Conservation (phyloP, 2,797 vertebrate genomes). For the Bovichtus variegatus region DNA sequence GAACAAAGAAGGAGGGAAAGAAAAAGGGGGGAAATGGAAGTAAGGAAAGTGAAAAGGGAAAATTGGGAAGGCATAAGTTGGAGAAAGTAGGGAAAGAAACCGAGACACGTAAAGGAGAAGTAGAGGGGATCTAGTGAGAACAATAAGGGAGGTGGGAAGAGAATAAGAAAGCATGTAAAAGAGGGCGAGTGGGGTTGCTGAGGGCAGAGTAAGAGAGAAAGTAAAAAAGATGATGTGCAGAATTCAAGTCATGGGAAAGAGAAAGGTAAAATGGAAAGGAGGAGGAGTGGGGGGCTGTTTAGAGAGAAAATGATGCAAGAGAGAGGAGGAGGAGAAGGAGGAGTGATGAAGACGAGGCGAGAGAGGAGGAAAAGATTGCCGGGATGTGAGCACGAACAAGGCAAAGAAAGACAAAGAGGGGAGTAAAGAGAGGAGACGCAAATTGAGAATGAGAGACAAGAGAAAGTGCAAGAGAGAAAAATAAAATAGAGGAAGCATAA, state of each 20-base stretch:
- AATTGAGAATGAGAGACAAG: constrained; percentile 64
- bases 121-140: background rate
- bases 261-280: constrained; percentile 49
- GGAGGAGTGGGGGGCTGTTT: constrained; percentile 26
- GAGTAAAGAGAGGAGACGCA: constrained; percentile 45
- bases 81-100: background rate
- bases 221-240: constrained; percentile 44
- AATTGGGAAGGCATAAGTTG: background rate
- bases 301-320: constrained; percentile 69
- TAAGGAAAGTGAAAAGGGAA: background rate
- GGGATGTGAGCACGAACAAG: constrained; percentile 43
- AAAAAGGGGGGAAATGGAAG: background rate
- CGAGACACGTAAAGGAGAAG: constrained; percentile 10
- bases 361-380: constrained; percentile 54
- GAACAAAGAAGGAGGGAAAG: background rate
- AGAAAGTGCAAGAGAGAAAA: constrained; percentile 40
- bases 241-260: constrained; percentile 57
- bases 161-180: constrained; percentile 18
- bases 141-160: constrained; percentile 18
- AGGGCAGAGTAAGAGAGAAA: constrained; percentile 26
- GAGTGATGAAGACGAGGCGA: constrained; percentile 55
- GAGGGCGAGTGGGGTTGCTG: constrained; percentile 13
- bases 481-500: constrained; percentile 63
- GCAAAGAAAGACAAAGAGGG: constrained; percentile 52
- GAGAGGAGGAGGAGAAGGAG: constrained; percentile 28